These are phyloP conservation scores for Papilio xuthus DNA, from an alignment of 1,140 invertebrate genomes.

Conservation along the genomic window DNA sequence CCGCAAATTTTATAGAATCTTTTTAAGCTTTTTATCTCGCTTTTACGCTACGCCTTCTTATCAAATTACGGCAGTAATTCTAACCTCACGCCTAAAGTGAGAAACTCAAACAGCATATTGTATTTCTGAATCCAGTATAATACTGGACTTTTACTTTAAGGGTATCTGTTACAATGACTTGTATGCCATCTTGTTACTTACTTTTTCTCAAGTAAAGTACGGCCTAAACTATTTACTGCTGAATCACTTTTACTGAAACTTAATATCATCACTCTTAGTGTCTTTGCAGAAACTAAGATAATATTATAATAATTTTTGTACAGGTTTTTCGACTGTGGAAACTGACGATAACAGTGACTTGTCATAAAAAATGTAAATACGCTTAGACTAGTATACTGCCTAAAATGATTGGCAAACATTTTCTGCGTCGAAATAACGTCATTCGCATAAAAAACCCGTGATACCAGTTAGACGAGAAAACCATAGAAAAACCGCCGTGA, in stretches of 20 bases:
- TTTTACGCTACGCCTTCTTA: too few relatives aligned
- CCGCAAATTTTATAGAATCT: too few relatives aligned
- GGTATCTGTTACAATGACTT: not conserved
- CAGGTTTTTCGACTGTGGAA: too few relatives aligned
- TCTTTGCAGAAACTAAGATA: too few relatives aligned
- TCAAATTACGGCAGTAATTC: not conserved
- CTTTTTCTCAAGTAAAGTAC: not conserved
- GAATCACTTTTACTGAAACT: not conserved
- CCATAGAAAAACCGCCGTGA: not conserved
- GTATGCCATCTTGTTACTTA: not conserved
- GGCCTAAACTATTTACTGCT: too few relatives aligned
- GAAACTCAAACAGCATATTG: not conserved
- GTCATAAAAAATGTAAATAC: not conserved
- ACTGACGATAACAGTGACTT: not conserved
- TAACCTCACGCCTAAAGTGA: not conserved
- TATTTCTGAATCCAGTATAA: not conserved
- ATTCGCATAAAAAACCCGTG: not conserved
- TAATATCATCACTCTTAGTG: not conserved
- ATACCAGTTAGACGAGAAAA: not conserved
- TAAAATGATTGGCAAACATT: not conserved
- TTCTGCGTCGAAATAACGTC: not conserved
- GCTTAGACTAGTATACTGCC: not conserved
- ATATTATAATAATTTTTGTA: too few relatives aligned
- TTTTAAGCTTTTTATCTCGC: too few relatives aligned
- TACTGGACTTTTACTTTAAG: not conserved